Conservation (phyloP, 2,888 invertebrate genomes). For the Dolichomitus sp. region DNA sequence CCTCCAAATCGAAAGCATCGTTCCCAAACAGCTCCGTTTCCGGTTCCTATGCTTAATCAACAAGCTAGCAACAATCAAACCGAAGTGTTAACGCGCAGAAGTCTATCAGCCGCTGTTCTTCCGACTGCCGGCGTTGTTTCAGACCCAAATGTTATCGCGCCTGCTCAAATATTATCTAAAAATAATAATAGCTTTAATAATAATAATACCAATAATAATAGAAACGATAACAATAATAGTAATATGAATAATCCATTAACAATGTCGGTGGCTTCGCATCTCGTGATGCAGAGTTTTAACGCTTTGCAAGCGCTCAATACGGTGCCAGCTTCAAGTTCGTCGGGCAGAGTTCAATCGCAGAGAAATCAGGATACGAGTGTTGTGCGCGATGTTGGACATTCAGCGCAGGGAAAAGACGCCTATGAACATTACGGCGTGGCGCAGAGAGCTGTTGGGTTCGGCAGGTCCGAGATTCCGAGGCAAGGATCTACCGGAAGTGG, state of each 20-base stretch:
- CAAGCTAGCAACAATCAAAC: slow-evolving; percentile 62
- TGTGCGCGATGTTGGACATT: slow-evolving; percentile 48
- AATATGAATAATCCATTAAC: slow-evolving; percentile 72
- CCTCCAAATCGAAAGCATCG: slow-evolving; percentile 79
- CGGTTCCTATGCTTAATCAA: slow-evolving; percentile 54
- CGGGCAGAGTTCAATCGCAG: slow-evolving; percentile 44
- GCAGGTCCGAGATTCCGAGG: slow-evolving; percentile 68
- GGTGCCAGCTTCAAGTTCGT: slow-evolving; percentile 59
- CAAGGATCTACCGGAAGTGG: slow-evolving; percentile 77
- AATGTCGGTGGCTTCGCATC: slow-evolving; percentile 78
- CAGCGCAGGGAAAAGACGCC: slow-evolving; percentile 77
- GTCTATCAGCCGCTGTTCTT: slow-evolving; percentile 67
- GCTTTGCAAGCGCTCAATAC: slow-evolving; percentile 77
- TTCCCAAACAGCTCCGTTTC: slow-evolving; percentile 76
- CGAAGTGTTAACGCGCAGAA: slow-evolving; percentile 66
- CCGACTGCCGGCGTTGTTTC: slow-evolving; percentile 52
- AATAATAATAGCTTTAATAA: slow-evolving; percentile 28
- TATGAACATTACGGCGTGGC: slow-evolving; percentile 81
- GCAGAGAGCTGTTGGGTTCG: slow-evolving; percentile 71
- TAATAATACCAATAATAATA: slow-evolving; percentile 26
- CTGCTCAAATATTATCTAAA: slow-evolving; percentile 7
- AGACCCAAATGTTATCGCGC: slow-evolving; percentile 22
- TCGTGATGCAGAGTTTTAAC: slow-evolving; percentile 82
- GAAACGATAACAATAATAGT: slow-evolving; percentile 2
- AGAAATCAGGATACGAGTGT: slow-evolving; percentile 54